phyloP scores from a whole-genome alignment of 2,797 vertebrate genomes.

The Poecilia gillii region DNA sequence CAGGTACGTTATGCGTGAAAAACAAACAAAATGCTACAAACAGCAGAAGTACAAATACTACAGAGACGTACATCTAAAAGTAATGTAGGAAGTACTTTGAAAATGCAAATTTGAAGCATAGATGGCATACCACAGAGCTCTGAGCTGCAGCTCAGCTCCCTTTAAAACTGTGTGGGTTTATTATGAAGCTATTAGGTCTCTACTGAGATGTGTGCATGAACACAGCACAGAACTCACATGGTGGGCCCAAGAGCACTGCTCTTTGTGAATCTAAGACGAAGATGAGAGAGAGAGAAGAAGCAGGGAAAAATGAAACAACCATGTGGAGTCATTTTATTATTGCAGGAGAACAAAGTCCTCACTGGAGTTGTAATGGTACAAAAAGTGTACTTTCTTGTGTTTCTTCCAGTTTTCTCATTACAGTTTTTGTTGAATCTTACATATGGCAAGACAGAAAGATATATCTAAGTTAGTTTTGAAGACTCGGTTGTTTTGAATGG shows the following conservation, averaged over 20 bases:
- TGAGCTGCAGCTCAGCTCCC: constrained; percentile 21
- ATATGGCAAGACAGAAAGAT: neutral
- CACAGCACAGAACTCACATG: constrained; percentile 44
- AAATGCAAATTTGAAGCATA: neutral
- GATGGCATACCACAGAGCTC: constrained; percentile 7
- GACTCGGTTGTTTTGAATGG: neutral
- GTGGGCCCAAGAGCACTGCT: constrained; percentile 27
- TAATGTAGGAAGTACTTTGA: neutral
- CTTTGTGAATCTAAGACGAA: constrained; percentile 48
- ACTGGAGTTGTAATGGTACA: constrained; percentile 1
- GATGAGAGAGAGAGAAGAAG: constrained; percentile 31
- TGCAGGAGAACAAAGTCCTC: constrained; percentile 22
- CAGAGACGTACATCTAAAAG: constrained; percentile 7
- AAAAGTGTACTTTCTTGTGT: neutral
- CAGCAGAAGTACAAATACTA: neutral
- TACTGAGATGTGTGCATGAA: constrained; percentile 39
- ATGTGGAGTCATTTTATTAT: constrained; percentile 20
- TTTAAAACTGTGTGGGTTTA: constrained; percentile 50
- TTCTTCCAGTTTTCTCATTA: neutral
- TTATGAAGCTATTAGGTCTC: constrained; percentile 48
- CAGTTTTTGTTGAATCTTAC: neutral
- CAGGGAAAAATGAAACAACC: constrained; percentile 42
- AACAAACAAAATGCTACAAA: constrained; percentile 20
- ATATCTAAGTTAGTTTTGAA: neutral
- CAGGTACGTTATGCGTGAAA: constrained; percentile 13